Base-by-base conservation (phyloP, 2,113 vertebrate species). In the Lonchura striata region DNA sequence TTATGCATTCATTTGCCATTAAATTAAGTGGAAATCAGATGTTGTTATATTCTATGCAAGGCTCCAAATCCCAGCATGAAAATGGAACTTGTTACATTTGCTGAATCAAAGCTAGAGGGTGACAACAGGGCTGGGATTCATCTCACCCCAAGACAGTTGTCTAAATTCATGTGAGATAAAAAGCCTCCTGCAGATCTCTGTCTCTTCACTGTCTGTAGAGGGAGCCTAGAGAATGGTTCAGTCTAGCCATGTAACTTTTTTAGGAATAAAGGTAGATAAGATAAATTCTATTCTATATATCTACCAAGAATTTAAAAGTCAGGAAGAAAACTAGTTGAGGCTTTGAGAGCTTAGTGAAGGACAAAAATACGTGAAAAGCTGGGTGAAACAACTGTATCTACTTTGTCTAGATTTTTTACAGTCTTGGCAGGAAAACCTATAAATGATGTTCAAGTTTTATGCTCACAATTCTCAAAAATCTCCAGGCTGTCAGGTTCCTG, bases 121-220 rank as follows among this genome's bases (percentile, higher is more conserved):
- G 85, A 93, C 91, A 95, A 92, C 77, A 84, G 81, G 53, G 72
- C 69, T 96, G 95, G 94, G 88, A 95, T 91, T 94, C 56, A 91
- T 95, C 82, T 96, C 76, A 90, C 91, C 80, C 94, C 91, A 93
- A 94, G 88, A 96, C 76, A 95, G 86, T 95, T 96, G 94, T 92
- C 94, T 93, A 93, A 95, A 96, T 95, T 95, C 86, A 86, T 86
- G 64, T 24, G 72, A 94, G 95, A 97, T 83, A 75, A 95, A 96
- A 96, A 93, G 76, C 86, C 94, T 93, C 91, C 88, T 90, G 86
- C 86, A 93, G 82, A 59, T 95, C 85, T 28, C 59, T 81, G 64
- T 90, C 91, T 96, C 82, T 83, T 95, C 80, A 66, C 50, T 80
- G 82, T 92, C 96, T 96, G 91, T 77, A 95, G 95, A 95, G 88